Conservation (phyloP, 1,140 invertebrate species). For the Hydropsyche tenuis region DNA sequence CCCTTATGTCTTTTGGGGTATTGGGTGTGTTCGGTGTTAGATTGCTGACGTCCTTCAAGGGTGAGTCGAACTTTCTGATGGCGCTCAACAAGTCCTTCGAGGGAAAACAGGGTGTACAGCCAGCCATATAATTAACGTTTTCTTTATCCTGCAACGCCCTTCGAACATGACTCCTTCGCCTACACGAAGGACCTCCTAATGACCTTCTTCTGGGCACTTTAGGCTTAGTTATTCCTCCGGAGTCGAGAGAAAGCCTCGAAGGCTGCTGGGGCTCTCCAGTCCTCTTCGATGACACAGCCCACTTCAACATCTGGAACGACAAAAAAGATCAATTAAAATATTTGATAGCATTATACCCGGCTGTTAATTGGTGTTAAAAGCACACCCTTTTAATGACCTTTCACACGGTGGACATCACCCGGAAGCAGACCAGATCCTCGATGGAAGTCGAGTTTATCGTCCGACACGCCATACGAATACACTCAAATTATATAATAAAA, state of each 20-base stretch:
- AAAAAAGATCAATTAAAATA: conserved; percentile 21
- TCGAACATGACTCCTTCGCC: conserved; percentile 29
- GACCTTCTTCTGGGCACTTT: conserved; percentile 39
- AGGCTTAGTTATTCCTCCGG: conserved; percentile 26
- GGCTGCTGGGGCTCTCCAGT: conserved; percentile 40
- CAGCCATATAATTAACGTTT: conserved; percentile 43
- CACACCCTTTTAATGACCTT: conserved; percentile 21
- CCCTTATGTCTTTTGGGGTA: conserved; percentile 31
- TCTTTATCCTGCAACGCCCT: conserved; percentile 41
- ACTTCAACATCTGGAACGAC: conserved; percentile 46
- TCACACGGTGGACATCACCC: conserved; percentile 26
- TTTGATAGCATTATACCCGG: not conserved
- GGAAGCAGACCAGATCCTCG: conserved; percentile 19
- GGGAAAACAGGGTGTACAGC: conserved; percentile 40
- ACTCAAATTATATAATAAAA: no score
- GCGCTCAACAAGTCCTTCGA: conserved; percentile 36
- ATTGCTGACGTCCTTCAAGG: conserved; percentile 48
- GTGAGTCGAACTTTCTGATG: conserved; percentile 45
- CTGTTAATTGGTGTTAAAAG: not conserved
- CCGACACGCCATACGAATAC: no score
- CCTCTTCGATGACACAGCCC: conserved; percentile 47
- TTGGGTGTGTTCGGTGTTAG: conserved; percentile 42
- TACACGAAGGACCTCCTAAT: conserved; percentile 31
- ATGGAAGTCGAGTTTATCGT: not conserved
- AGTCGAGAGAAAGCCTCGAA: conserved; percentile 37